phyloP scores from a whole-genome alignment of 2,888 invertebrate genomes.

The Phaedon cochleariae region DNA sequence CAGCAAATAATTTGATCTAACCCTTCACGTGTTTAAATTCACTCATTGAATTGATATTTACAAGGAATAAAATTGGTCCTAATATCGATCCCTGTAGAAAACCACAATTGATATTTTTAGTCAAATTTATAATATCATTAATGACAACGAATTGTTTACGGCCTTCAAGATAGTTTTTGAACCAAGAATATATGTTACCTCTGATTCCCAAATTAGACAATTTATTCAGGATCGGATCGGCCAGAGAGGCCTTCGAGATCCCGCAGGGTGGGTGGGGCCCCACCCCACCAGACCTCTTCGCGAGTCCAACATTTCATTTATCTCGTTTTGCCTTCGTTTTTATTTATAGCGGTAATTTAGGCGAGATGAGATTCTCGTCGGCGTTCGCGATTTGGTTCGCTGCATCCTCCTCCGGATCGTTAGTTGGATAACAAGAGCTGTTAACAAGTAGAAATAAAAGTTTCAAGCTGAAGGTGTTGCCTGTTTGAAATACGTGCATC shows the following conservation, averaged over 20 bases:
- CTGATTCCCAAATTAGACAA: no score
- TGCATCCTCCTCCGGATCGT: not conserved
- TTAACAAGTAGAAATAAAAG: not conserved
- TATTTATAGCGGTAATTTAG: slow-evolving; percentile 45
- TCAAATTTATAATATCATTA: no score
- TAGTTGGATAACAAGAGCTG: not conserved
- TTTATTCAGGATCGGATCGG: no score
- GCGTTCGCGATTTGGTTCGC: slow-evolving; percentile 3
- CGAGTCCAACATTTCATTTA: slow-evolving; percentile 50
- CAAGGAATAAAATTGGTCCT: no score
- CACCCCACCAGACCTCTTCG: slow-evolving; percentile 28
- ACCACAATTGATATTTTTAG: no score
- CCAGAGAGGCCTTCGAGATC: slow-evolving; percentile 43
- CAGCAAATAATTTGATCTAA: no score
- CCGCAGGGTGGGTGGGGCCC: slow-evolving; percentile 51
- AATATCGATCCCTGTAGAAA: no score
- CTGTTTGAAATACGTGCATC: not conserved
- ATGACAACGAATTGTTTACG: no score
- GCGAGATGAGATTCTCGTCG: slow-evolving; percentile 20
- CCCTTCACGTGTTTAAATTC: no score
- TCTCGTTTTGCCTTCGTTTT: slow-evolving; percentile 44
- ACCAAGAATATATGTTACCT: no score
- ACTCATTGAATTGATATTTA: no score
- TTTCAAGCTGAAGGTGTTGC: not conserved
- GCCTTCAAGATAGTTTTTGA: no score